Evolutionary conservation across 2,888 invertebrate species (phyloP), one percentile per base, ranked within the genome.

Genomic region (Orthosia gracilis): DNA sequence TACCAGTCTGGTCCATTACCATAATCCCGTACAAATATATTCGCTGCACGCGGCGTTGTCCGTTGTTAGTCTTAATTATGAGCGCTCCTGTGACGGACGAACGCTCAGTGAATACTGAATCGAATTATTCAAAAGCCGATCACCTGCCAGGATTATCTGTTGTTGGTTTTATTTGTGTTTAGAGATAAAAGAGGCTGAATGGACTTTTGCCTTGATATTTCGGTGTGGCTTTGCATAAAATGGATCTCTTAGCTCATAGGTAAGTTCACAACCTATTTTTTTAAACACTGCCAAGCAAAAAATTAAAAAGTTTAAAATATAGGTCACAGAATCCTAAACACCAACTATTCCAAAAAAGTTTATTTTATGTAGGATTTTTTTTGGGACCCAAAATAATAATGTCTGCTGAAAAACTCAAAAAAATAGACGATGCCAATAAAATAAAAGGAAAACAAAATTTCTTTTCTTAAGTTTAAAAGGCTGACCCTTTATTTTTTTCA

Each of bases 1-100:
- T 67, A 18, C 75, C 55, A n/a, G 71, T 76, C 65, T 57, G 49
- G 65, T 64, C 45, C 66, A 91, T 92, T 91, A 89, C 85, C 91
- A 91, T 91, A 92, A 91, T 90, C 90, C 86, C 84, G 84, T 64
- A 87, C 84, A 89, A 91, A 91, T 89, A 85, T 90, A 92, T 92
- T 88, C 91, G 81, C 64, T 76, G 84, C 90, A 91, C 89, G 90
- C 85, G 85, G 77, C 78, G 78, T 83, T 78, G 76, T 82, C 85
- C 81, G 85, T 83, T 87, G 88, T 88, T 87, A 87, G 86, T 89
- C 89, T 90, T 92, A 92, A 92, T 92, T 92, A 91, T 89, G 85
- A 87, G 78, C 85, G 85, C 83, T 88, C 83, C 85, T 88, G 87
- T 89, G 89, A 89, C 84, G 88, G 85, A 89, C 87, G 83, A 68